Base-by-base conservation (phyloP, 2,113 vertebrate genomes). In the Charina bottae region DNA sequence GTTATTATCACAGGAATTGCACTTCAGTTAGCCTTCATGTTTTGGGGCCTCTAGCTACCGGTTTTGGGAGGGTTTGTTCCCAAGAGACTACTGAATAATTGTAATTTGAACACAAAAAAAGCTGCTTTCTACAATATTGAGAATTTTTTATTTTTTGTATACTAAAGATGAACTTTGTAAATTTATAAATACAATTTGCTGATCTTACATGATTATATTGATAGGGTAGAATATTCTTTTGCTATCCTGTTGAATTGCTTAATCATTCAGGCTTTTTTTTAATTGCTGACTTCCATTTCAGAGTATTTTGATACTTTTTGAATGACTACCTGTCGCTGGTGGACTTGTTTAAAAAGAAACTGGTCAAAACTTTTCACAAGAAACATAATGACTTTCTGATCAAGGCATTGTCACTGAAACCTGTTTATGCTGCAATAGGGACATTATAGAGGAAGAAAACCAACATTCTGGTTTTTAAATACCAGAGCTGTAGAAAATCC, bases 111-210 rank as follows among this genome's bases (percentile, higher is more conserved):
- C 64, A 68, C 94, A 92, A 53, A 49, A 58, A 64, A 58, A 24
- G 87, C 93, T 94, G 55, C 96, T 97, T 96, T n/a, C 0, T 95
- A 93, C 46, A 60, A 6, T 94, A 37, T 93, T 85, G 87, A 93
- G 0, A 0, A 94, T 83, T 94, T 91, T 93, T 84, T 21, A 21
- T 96, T 84, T 90, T 97, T 96, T 95, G 78, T 95, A 96, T 84
- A 90, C 78, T 93, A 49, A 37, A 94, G 89, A 85, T 88, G 87
- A 90, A 92, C 37, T 96, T 95, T 85, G 60, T 96, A 93, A 60
- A 53, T 96, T 96, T 95, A 89, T 95, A 96, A 96, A 95, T 89
- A 58, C 12, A 91, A 24, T 92, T 96, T 92, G 92, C 90, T 94
- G 93, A 96, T 95, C 3, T 46, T 93, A 95, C 2, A 28, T 92